phyloP scores from a whole-genome alignment of 1,140 invertebrate species.

The Drosophila baimaii region DNA sequence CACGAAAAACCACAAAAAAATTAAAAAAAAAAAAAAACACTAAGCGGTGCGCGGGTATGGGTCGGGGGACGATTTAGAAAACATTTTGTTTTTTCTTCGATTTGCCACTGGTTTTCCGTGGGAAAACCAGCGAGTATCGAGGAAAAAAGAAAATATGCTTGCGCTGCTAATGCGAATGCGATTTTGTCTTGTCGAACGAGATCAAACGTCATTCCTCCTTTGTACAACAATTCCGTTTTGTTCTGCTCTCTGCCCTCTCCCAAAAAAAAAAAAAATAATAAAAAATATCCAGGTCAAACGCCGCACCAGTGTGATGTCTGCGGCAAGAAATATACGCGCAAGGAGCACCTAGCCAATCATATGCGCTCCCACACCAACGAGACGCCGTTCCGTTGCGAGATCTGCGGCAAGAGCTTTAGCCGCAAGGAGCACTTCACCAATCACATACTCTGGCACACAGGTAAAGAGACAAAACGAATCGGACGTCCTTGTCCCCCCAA shows the following conservation, averaged over 20 bases:
- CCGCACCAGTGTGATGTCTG: constrained; percentile 84
- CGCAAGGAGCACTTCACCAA: constrained; percentile 94
- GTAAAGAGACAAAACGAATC: constrained; percentile 84
- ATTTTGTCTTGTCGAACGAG: constrained; percentile 49
- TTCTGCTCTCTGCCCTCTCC: constrained; percentile 32
- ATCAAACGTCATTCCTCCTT: constrained; percentile 41
- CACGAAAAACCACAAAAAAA: constrained; percentile 32
- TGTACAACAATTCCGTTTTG: constrained; percentile 48
- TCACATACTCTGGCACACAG: constrained; percentile 93
- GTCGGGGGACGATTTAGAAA: constrained; percentile 18
- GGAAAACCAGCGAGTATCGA: constrained; percentile 5
- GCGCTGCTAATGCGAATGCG: constrained; percentile 59
- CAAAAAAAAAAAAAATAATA: constrained; percentile 18
- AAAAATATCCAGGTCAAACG: constrained; percentile 76
- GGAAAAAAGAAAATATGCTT: constrained; percentile 61
- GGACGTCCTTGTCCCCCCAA: background rate
- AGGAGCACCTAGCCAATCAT: constrained; percentile 93
- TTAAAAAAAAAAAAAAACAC: constrained; percentile 2
- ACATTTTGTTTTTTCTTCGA: constrained; percentile 48
- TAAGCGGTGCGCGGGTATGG: constrained; percentile 58
- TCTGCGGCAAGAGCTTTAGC: constrained; percentile 94
- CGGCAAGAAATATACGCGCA: constrained; percentile 94
- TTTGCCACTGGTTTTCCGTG: constrained; percentile 10
- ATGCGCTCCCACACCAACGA: constrained; percentile 92
- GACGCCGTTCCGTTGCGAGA: constrained; percentile 91